Evolutionary conservation across 92 coral and sea anemone genomes (phyloP).

Genomic region (Heliopora coerulea): DNA sequence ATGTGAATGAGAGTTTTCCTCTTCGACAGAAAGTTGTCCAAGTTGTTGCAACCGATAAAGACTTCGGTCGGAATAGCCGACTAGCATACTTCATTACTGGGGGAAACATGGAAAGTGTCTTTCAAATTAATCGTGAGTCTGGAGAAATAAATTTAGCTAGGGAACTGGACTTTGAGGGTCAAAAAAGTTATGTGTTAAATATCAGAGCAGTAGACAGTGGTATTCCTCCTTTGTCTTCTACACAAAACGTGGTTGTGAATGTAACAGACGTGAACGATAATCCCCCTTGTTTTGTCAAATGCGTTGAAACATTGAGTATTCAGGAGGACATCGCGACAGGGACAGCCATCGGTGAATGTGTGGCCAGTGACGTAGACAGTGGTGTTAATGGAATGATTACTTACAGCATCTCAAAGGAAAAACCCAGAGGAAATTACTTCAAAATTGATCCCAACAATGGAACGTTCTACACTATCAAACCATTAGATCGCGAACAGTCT

Average conservation of each 20-base stretch:
- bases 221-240: constrained; percentile 54
- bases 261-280: constrained; percentile 81
- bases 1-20: constrained; percentile 56
- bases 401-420: constrained; percentile 60
- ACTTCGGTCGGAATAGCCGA: constrained; percentile 72
- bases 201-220: constrained; percentile 90
- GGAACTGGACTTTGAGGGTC: constrained; percentile 76
- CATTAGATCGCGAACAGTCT: constrained; percentile 66
- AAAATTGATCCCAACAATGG: constrained; percentile 61
- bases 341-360: constrained; percentile 64
- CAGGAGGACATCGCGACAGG: constrained; percentile 65
- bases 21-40: constrained; percentile 56
- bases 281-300: constrained; percentile 62
- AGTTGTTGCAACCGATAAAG: constrained; percentile 74
- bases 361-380: constrained; percentile 77
- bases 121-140: constrained; percentile 70
- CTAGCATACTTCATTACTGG: constrained; percentile 72
- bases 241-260: constrained; percentile 60
- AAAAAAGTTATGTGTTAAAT: constrained; percentile 57
- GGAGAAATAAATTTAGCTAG: constrained; percentile 67
- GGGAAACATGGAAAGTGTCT: constrained; percentile 81
- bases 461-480: constrained; percentile 48
- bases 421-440: constrained; percentile 58
- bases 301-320: constrained; percentile 48
- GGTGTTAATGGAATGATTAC: constrained; percentile 71